Percentiles rank a stretch among this genome's conserved stretches.
These are phyloP conservation scores for Mythimna loreyi DNA, from an alignment of 2,888 invertebrate species.

Conservation along the genomic window DNA sequence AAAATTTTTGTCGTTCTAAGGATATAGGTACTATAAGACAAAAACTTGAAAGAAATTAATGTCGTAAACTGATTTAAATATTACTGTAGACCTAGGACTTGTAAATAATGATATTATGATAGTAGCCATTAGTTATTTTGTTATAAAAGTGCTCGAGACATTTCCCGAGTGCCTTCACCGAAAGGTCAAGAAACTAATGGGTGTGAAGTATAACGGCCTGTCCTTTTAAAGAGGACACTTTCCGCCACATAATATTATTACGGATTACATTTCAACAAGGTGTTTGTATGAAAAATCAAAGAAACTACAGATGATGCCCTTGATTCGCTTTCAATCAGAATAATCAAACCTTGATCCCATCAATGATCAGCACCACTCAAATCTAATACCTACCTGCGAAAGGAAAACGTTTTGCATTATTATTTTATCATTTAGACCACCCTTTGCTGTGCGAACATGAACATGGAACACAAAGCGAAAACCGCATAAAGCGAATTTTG, in stretches of 20 bases:
- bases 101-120: not conserved
- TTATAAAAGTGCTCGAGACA: not conserved
- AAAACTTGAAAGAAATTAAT: too few relatives aligned
- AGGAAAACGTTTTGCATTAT: not conserved
- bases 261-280: not conserved
- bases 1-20: too few relatives aligned
- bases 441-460: slow-evolving; percentile 28
- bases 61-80: too few relatives aligned
- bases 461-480: slow-evolving; percentile 25
- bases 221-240: not conserved
- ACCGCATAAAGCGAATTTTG: slow-evolving; percentile 34
- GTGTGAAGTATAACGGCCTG: not conserved
- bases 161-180: not conserved
- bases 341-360: too few relatives aligned
- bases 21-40: too few relatives aligned
- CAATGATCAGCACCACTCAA: not conserved
- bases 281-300: not conserved
- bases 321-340: too few relatives aligned
- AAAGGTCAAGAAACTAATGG: slow-evolving; percentile 5
- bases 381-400: not conserved
- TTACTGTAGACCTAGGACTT: too few relatives aligned
- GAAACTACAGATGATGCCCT: too few relatives aligned
- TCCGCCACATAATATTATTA: slow-evolving; percentile 16
- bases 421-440: not conserved
- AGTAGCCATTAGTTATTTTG: not conserved